Evolutionary conservation across 1,140 invertebrate genomes (phyloP), one percentile per base, ranked within the genome.

Genomic region (Hirudo medicinalis): DNA sequence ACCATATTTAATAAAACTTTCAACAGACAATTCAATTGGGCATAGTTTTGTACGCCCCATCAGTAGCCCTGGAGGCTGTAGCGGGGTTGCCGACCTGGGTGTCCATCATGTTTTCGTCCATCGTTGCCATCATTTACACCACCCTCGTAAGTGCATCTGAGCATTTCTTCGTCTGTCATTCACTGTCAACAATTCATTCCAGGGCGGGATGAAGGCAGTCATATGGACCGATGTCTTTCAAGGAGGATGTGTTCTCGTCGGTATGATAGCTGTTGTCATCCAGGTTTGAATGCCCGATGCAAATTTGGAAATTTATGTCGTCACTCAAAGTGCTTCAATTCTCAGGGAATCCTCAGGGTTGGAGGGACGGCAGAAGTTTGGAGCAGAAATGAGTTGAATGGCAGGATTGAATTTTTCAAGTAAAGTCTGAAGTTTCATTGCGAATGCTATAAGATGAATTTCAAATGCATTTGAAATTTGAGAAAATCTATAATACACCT

Each of bases 391-490:
- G 57, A 81, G 40, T 77, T 85, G 72, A 87, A 88, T 13, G 82
- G 83, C 6, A 83, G 90, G 75, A 85, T 90, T 15, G 78, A 89
- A 72, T 86, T 90, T 76, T 82, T 86, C 36, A 87, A 87, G 87
- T 89, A 83, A 81, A 80, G 80, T 49, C 20, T 27, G 55, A n/a
- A 53, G 17, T 66, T 72, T 36, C 32, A 36, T 36, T 3, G 2
- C 32, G 32, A 36, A 36, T 36, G 32, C 32, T 36, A 36, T 36
- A 3, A 36, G 32, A 36, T 36, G 2, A 36, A 2, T 36, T 36
- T 36, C 32, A 2, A 36, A 6, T 36, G 32, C 6, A 36, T 36
- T 36, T 36, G 2, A 36, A 36, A 36, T 36, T 36, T 36, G 32
- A 36, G 6, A 36, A 36, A 2, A 36, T 36, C 2, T 6, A 2